A percentile compares a stretch with the other conserved stretches of the same genome.
These are phyloP conservation scores for Antennarius maculatus DNA, from an alignment of 2,797 vertebrate genomes.

Conservation along the genomic window DNA sequence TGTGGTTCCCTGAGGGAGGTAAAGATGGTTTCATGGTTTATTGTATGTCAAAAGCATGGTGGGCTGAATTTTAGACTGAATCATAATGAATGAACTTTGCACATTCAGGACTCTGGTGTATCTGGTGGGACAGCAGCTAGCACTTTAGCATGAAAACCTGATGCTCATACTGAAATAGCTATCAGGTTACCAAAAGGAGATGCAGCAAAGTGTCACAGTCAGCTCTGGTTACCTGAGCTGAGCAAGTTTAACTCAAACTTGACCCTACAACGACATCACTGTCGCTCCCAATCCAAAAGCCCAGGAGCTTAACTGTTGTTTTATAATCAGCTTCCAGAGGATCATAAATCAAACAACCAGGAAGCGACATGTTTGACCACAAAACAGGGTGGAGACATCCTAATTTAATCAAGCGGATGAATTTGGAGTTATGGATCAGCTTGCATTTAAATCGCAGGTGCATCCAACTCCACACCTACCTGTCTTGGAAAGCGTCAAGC, in stretches of 20 bases:
- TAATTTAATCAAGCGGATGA: too few species aligned
- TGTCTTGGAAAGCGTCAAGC: slow-evolving; percentile 91
- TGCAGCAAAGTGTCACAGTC: slow-evolving; percentile 23
- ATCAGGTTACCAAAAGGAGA: slow-evolving; percentile 43
- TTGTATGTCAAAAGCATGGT: too few species aligned
- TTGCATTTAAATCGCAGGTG: not conserved
- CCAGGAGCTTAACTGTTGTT: not conserved
- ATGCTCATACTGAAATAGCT: slow-evolving; percentile 30
- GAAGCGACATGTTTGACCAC: not conserved
- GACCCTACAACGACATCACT: slow-evolving; percentile 19
- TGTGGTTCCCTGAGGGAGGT: too few species aligned
- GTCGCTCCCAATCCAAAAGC: slow-evolving; percentile 33
- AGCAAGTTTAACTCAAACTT: slow-evolving; percentile 25
- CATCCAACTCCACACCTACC: slow-evolving; percentile 75
- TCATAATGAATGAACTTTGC: too few species aligned
- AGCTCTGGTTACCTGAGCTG: slow-evolving; percentile 31
- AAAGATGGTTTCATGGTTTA: too few species aligned
- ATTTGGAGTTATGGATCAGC: too few species aligned
- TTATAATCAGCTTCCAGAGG: slow-evolving; percentile 1
- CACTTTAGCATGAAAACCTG: slow-evolving; percentile 30
- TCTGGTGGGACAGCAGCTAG: slow-evolving; percentile 30
- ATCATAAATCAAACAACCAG: not conserved
- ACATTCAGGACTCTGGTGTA: slow-evolving; percentile 18
- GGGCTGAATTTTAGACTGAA: too few species aligned
- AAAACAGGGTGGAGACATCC: too few species aligned